These are phyloP conservation scores for Listrodromus nycthemerus DNA, from an alignment of 2,888 invertebrate genomes.

Conservation along the genomic window DNA sequence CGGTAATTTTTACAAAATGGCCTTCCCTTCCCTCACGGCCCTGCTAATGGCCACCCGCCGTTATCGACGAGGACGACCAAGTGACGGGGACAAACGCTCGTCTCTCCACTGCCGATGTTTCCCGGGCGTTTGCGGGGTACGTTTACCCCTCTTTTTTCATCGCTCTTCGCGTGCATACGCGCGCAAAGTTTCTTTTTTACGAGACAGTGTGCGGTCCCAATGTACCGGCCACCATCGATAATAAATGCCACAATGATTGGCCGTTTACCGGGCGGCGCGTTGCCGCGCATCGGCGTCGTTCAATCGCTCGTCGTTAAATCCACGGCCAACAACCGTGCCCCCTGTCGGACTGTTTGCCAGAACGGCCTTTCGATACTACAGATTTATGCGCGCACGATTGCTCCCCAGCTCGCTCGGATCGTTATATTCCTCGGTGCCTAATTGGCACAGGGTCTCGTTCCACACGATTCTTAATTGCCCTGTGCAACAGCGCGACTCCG, in stretches of 20 bases:
- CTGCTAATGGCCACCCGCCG: slow-evolving; percentile 67
- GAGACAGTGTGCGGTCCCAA: not conserved
- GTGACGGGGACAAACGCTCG: slow-evolving; percentile 18
- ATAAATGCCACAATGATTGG: slow-evolving; percentile 22
- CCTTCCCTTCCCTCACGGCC: slow-evolving; percentile 69
- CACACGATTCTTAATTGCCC: slow-evolving; percentile 63
- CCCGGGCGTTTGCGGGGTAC: slow-evolving; percentile 8
- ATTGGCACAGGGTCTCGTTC: slow-evolving; percentile 62
- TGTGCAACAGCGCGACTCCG: slow-evolving; percentile 49
- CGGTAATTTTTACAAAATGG: slow-evolving; percentile 78
- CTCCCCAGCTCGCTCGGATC: slow-evolving; percentile 49
- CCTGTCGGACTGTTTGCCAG: slow-evolving; percentile 22
- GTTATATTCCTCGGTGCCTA: slow-evolving; percentile 65
- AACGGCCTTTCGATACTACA: slow-evolving; percentile 61
- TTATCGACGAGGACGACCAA: slow-evolving; percentile 54
- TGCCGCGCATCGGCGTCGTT: not conserved
- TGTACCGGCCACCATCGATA: not conserved
- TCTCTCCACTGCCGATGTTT: slow-evolving; percentile 27
- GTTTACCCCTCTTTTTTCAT: slow-evolving; percentile 38
- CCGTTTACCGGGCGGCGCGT: slow-evolving; percentile 1
- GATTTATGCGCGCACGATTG: slow-evolving; percentile 65
- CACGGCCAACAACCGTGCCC: slow-evolving; percentile 34
- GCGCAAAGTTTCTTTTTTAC: slow-evolving; percentile 11
- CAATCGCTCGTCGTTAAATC: not conserved
- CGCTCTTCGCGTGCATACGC: not conserved